Conservation (phyloP, 2,797 vertebrate species). For the Coregonus suidteri region DNA sequence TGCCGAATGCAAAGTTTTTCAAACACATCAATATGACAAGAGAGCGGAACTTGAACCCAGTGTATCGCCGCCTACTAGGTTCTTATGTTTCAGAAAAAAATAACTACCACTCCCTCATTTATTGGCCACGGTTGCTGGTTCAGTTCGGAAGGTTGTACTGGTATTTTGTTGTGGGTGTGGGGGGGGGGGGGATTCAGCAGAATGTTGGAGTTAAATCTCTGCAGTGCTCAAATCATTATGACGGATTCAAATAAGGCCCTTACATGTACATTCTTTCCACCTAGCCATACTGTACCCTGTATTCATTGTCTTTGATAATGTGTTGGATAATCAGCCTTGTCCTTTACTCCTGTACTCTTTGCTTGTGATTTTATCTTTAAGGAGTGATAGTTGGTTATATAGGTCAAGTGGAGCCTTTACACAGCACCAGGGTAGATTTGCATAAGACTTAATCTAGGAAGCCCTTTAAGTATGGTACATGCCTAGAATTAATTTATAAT, state of each 20-base stretch:
- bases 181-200: neutral
- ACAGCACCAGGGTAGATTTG: slow-evolving; percentile 57
- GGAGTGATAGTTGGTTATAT: slow-evolving; percentile 60
- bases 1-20: slow-evolving; percentile 36
- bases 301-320: slow-evolving; percentile 13
- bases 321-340: slow-evolving; percentile 53
- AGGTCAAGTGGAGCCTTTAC: slow-evolving; percentile 70
- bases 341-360: slow-evolving; percentile 44
- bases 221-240: slow-evolving; percentile 19
- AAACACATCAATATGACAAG: slow-evolving; percentile 33
- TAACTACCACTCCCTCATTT: slow-evolving; percentile 5
- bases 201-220: slow-evolving; percentile 18
- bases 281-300: slow-evolving; percentile 34
- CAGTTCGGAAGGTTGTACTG: slow-evolving; percentile 3
- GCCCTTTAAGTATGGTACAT: slow-evolving; percentile 8
- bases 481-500: slow-evolving; percentile 35
- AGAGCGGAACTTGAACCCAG: slow-evolving; percentile 15
- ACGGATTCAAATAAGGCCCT: slow-evolving; percentile 26
- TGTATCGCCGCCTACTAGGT: neutral
- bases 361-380: slow-evolving; percentile 49
- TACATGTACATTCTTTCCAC: slow-evolving; percentile 19
- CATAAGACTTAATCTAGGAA: slow-evolving; percentile 56
- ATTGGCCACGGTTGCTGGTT: slow-evolving; percentile 15
- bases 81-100: slow-evolving; percentile 31
- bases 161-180: too few relatives aligned